Evolutionary conservation across 1,140 invertebrate genomes (phyloP).

Genomic region (Pentalonia nigronervosa): DNA sequence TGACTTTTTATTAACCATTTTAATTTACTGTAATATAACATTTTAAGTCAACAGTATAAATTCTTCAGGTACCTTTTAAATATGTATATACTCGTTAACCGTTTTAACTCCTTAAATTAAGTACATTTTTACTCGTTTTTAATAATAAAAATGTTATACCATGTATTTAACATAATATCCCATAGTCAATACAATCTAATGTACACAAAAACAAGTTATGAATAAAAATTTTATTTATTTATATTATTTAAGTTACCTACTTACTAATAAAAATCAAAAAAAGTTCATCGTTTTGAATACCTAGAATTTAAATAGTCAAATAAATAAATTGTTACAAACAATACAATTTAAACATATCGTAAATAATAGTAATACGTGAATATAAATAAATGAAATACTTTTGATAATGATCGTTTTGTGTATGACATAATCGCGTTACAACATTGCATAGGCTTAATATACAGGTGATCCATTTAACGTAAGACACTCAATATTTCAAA

Average conservation of each 20-base stretch:
- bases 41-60: neutral
- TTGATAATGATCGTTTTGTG: no score
- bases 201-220: neutral
- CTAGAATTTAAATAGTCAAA: no score
- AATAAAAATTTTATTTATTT: neutral
- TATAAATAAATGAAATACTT: no score
- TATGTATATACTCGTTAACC: neutral
- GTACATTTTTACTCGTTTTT: neutral
- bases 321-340: no score
- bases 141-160: neutral
- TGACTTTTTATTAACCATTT: neutral
- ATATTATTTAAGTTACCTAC: neutral
- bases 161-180: neutral
- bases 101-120: neutral
- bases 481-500: no score
- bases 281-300: neutral
- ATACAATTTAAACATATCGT: no score
- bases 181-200: neutral
- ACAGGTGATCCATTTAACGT: no score
- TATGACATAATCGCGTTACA: no score
- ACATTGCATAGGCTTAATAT: no score
- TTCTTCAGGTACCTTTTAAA: neutral
- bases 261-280: neutral
- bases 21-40: neutral
- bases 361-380: no score